Conservation (phyloP, 2,797 vertebrate genomes). For the Sebastolobus altivelis region DNA sequence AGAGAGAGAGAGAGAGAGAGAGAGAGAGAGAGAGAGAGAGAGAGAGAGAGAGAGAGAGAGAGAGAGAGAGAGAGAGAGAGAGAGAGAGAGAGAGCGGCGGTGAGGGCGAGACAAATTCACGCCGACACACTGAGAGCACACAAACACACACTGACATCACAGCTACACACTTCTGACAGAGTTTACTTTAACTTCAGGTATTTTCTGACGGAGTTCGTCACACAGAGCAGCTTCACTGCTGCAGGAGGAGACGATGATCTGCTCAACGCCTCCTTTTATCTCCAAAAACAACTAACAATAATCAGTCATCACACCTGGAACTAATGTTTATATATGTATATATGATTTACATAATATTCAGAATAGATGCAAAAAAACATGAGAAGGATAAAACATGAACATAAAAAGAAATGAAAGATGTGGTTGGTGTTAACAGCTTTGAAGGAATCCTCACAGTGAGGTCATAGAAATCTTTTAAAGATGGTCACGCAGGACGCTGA, state of each 20-base stretch:
- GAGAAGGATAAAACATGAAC: not conserved
- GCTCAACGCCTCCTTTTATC: no score
- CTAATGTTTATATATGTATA: not conserved
- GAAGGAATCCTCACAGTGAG: not conserved
- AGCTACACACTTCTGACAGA: accelerated
- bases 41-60: not conserved
- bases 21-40: not conserved
- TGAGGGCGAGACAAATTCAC: not conserved
- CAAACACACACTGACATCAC: not conserved
- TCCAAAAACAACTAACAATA: not conserved
- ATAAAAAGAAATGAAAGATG: not conserved
- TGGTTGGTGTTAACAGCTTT: not conserved
- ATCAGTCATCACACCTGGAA: not conserved
- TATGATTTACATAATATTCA: not conserved
- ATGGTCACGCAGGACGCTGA: not conserved
- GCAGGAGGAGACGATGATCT: no score
- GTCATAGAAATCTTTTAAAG: not conserved
- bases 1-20: not conserved
- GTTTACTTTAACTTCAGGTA: not conserved
- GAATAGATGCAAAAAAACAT: not conserved
- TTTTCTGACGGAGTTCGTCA: not conserved
- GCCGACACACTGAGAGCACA: not conserved
- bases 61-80: not conserved
- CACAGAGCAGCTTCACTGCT: not conserved
- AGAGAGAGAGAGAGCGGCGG: not conserved